Evolutionary conservation across 2,888 invertebrate species (phyloP), one percentile per base, ranked within the genome.

Genomic region (Sabatieria punctata): DNA sequence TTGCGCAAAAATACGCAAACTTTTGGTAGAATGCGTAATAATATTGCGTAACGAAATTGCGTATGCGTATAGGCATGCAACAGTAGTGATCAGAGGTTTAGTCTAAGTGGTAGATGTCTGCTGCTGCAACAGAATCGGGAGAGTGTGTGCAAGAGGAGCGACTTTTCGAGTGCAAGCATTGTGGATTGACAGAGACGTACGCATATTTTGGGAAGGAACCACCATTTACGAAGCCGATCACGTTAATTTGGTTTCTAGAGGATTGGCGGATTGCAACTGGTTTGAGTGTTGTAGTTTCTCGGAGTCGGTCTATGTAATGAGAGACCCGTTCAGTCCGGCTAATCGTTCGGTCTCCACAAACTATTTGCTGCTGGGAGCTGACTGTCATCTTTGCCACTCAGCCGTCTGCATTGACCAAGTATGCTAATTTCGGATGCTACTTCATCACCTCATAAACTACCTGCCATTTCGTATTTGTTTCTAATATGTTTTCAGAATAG

Each of bases 271-370:
- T 11, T 30, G 30, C 15, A 30, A 15, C 8, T 11, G 8, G 30
- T 23, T 21, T 39, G 4, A 11, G 6, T 39, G n/a, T 23, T 19
- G 4, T 27, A 44, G 69, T 30, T 75, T 84, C 46, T 69, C 73
- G 54, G 82, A 83, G 63, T 75, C 81, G 27, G 78, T 77, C 51
- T 88, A 79, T 65, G 67, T 85, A 0, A 79, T 82, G 75, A 80
- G 79, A 60, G 85, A 86, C 68, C 86, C 86, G 1, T 86, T 85
- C 61, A 75, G 77, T 57, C 75, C 79, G 1, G 56, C 55, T n/a
- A 52, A 55, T 13, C 77, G 78, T 4, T 77, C 79, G n/a, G 80
- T 84, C 66, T 24, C 19, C n/a, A 44, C 44, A 2, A 37, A 24
- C 11, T 78, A 78, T 58, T 68, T 84, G 50, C 73, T 83, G 2